A percentile compares a stretch with the other conserved stretches of the same genome.
These are phyloP conservation scores for Halisarca cf. caerulea DNA, from an alignment of 37 sponge, comb jelly and placozoan species.

Conservation along the genomic window DNA sequence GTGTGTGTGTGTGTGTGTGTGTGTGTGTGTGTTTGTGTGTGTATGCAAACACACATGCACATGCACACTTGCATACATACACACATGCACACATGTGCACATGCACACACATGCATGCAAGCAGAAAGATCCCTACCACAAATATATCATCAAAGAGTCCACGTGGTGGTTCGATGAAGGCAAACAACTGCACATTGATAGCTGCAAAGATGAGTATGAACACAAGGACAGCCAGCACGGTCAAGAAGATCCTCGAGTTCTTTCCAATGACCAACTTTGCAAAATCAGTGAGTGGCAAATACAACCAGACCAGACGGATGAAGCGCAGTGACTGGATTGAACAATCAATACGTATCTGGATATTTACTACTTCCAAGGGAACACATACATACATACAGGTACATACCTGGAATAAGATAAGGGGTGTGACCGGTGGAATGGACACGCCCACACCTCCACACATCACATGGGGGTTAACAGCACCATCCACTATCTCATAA, in stretches of 20 bases:
- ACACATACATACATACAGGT: not conserved
- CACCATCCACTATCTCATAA: not conserved
- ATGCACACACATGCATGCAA: too few relatives aligned
- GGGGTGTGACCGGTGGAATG: not conserved
- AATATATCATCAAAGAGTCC: constrained; percentile 45
- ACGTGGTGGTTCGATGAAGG: not conserved
- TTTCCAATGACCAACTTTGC: constrained; percentile 36
- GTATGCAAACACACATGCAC: too few relatives aligned
- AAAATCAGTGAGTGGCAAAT: constrained; percentile 17
- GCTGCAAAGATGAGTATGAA: constrained; percentile 31
- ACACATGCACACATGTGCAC: too few relatives aligned
- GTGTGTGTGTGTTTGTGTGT: not conserved
- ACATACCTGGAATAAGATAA: constrained; percentile 9
- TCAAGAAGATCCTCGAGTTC: not conserved
- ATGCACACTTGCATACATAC: too few relatives aligned
- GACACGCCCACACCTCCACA: not conserved
- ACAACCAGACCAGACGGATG: constrained; percentile 33
- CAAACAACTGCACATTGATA: constrained; percentile 52
- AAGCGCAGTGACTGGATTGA: constrained; percentile 38
- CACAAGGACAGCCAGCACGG: not conserved
- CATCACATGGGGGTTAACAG: not conserved
- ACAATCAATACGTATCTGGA: not conserved
- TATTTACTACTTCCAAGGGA: not conserved
- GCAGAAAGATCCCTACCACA: constrained; percentile 35
- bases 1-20: constrained; percentile 11